Base-by-base conservation (phyloP, 2,797 vertebrate species). In the Phrynocephalus vlangalii region DNA sequence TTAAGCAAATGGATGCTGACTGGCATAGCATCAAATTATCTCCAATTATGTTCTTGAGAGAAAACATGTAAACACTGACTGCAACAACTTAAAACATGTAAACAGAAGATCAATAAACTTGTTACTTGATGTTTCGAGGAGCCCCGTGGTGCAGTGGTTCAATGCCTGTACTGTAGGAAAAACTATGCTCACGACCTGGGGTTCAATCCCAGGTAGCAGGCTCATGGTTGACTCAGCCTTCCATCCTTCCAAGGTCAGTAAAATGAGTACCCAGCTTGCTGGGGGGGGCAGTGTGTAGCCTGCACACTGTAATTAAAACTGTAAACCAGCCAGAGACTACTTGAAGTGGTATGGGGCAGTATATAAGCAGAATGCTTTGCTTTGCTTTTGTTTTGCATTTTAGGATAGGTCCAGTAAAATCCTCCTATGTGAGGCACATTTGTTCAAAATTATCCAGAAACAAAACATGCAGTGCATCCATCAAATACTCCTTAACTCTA, bases 11-110 rank as follows among this genome's bases (percentile, higher is more conserved):
- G 16, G 77, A 88, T 73, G 44, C 78, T 63, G 68, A 77, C 77
- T 83, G 79, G 24, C 68, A 77, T 44, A 88, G 83, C 77, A 67
- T 67, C 44, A 52, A 88, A 88, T 88, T 84, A 88, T 73, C 28
- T 80, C n/a, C 50, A 81, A 48, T 72, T 88, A 24, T 9, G n/a
- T 73, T 71, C 52, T 79, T 73, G 28, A 67, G 68, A 24, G 22
- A 84, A 84, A 44, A 68, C 66, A 50, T 80, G n/a, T 84, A 80
- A 79, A 80, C 52, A 79, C 24, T 66, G 44, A 79, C 24, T 7
- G 38, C 24, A 79, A 24, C 82, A 80, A 44, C 76, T 84, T 28
- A 73, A 50, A 79, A 56, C 0, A 6, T 68, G 66, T 67, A 78
- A 63, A 28, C 3, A 75, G 70, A 70, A 75, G 56, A 77, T 70